Base-by-base conservation (phyloP, 2,113 vertebrate genomes). In the Plecotus auritus region DNA sequence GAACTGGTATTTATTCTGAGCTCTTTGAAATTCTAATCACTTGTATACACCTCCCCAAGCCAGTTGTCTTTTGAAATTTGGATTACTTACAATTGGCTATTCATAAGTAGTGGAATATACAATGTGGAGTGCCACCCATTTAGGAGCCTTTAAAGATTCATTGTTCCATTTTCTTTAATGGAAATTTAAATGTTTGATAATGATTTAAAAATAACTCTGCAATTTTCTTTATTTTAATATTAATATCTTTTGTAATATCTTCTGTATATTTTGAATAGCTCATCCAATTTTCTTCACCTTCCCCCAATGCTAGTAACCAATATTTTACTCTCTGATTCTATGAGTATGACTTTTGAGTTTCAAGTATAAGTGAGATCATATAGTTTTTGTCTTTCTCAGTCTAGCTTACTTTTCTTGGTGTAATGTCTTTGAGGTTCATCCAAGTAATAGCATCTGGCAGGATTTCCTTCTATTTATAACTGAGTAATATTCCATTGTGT, bases 1-100 rank as follows among this genome's bases (percentile, higher is more conserved):
- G 98, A 98, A 98, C 98, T 98, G 97, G 98, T 98, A 97, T 98
- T 98, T 98, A 98, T 98, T 98, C 97, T 96, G 95, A 97, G 97
- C 98, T 98, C 97, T 98, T 98, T 98, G 98, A 98, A 98, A 98
- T 98, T 98, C 98, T 98, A 98, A 98, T 98, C 98, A 98, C 98
- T 98, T 98, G 94, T 98, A 96, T 92, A 98, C 96, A 98, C 98
- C 98, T 98, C 98, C 98, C 96, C 95, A 96, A 97, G 97, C 98
- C 98, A 98, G 97, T 96, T 96, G 97, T 97, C 97, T 98, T 97
- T 97, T 98, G 95, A 97, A 98, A 98, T 98, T 92, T 98, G 98
- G 98, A 98, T 98, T 98, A 91, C 98, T 98, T 97, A 98, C 98
- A 98, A 98, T 98, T 94, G 97, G 93, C 98, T 97, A 98, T 98